Conservation (phyloP, 64 coral and sea anemone species). For the Actinia equina region DNA sequence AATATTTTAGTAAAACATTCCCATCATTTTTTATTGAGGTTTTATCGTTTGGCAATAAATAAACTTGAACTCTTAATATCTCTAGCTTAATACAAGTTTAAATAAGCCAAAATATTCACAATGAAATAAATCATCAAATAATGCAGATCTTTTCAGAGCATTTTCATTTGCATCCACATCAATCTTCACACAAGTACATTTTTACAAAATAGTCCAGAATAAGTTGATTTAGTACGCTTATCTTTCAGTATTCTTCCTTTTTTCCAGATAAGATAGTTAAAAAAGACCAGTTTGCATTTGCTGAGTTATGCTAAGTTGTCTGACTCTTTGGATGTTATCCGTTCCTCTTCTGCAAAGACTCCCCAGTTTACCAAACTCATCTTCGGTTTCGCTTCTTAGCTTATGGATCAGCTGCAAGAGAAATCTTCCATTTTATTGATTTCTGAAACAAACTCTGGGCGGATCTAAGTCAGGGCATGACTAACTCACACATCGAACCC, state of each 20-base stretch:
- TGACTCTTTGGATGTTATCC: conserved; percentile 75
- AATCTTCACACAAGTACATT: not conserved
- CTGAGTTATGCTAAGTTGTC: conserved; percentile 62
- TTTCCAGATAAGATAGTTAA: not conserved
- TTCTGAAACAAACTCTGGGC: too few species aligned
- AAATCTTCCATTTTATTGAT: not conserved
- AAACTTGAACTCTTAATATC: not conserved
- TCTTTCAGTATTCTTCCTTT: not conserved
- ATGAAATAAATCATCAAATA: not conserved
- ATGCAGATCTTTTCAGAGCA: not conserved
- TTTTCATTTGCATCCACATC: not conserved
- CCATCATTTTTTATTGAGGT: not conserved
- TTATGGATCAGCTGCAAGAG: conserved; percentile 66
- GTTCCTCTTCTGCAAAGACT: conserved; percentile 70
- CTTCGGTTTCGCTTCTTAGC: conserved; percentile 20
- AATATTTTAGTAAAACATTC: too few species aligned
- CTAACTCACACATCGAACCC: too few species aligned
- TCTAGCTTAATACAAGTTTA: not conserved
- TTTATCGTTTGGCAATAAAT: not conserved
- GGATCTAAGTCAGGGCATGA: too few species aligned
- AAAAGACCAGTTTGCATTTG: conserved; percentile 73
- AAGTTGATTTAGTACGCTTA: not conserved
- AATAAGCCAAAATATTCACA: not conserved
- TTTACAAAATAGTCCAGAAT: not conserved
- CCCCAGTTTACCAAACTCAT: conserved; percentile 63